Evolutionary conservation across 2,888 invertebrate genomes (phyloP), one percentile per base, ranked within the genome.

Genomic region (Leptinotarsa haldemani): DNA sequence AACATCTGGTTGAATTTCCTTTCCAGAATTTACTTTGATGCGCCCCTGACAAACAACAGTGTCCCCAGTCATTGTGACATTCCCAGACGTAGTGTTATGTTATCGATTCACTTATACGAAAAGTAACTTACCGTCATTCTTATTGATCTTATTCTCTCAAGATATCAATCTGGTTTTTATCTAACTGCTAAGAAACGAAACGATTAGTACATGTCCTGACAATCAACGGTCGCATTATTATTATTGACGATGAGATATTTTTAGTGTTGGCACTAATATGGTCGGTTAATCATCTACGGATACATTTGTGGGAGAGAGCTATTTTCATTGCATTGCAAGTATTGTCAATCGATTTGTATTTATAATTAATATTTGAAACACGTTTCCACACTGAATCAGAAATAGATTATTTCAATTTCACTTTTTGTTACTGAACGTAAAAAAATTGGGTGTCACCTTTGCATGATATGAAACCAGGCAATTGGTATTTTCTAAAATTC

Each of bases 1-100:
- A 30, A 30, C 7, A 9, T 30, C 50, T 4, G 20, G 1, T 3
- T 13, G 20, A 22, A 20, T 56, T 56, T 22, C 22, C 15, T 22
- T 4, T 22, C 5, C 5, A 25, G 0, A 61, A 40, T 61, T n/a
- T 5, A 9, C 4, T 16, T 40, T 40, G 61, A 16, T 20, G n/a
- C 73, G 69, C 69, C 65, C 40, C 73, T 69, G 69, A n/a, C 30
- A 40, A 50, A 58, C 65, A 58, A 66, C 65, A 74, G 75, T 72
- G 66, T 72, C 71, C 58, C 68, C 47, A 79, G 74, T 73, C 75
- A 74, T 76, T 76, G 71, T 75, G 77, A 73, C 79, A 79, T 79
- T 79, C 79, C 71, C 79, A 79, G 79, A 79, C 78, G 67, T 72
- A 69, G 78, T 78, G 77, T 79, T 78, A 79, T 79, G 78, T 79